Evolutionary conservation across 2,113 vertebrate species (phyloP).

Genomic region (Menidia beryllina): DNA sequence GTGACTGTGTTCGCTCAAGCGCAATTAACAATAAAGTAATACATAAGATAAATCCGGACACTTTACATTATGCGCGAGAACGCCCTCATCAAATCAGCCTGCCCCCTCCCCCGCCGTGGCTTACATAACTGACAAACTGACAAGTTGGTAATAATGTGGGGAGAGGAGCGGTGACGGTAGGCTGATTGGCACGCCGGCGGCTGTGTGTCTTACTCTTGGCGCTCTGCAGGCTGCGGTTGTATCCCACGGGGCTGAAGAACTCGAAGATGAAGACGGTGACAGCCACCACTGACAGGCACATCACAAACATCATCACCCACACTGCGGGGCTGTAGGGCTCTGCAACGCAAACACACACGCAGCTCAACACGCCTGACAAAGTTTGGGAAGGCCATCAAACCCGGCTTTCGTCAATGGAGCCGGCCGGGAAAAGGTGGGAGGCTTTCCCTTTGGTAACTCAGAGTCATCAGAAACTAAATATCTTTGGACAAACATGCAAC

Average conservation of each 20-base stretch:
- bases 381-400: no score
- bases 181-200: constrained; percentile 57
- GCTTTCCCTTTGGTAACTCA: no score
- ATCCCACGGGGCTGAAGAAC: constrained; percentile 93
- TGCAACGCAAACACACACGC: constrained; percentile 60
- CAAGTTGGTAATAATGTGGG: constrained; percentile 43
- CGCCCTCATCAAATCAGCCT: constrained; percentile 50
- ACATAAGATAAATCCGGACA: constrained; percentile 2
- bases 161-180: constrained; percentile 45
- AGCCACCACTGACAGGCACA: constrained; percentile 95
- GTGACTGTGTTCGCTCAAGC: constrained; percentile 47
- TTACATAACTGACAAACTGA: constrained; percentile 55
- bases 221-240: constrained; percentile 87
- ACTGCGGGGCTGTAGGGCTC: constrained; percentile 95
- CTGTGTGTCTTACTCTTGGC: constrained; percentile 87
- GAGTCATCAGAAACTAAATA: no score
- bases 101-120: constrained; percentile 15
- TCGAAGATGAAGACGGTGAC: constrained; percentile 95
- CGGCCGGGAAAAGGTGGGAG: background rate
- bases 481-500: no score
- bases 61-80: constrained; percentile 51
- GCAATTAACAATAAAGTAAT: constrained; percentile 11
- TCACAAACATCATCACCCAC: constrained; percentile 98
- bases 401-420: no score
- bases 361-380: no score